phyloP scores from a whole-genome alignment of 2,797 vertebrate species.

The Lacerta agilis region DNA sequence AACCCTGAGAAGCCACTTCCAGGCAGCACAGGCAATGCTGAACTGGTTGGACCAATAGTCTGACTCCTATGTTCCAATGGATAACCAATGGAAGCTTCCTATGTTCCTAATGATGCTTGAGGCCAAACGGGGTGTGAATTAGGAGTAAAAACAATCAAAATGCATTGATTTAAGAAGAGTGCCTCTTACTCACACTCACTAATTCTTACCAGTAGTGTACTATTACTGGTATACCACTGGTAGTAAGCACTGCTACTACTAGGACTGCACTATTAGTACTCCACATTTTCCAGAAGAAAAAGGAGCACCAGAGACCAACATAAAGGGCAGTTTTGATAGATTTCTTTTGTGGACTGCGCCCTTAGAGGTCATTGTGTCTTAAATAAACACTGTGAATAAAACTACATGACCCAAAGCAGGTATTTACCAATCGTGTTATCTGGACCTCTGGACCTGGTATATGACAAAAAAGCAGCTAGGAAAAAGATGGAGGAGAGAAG shows the following conservation, averaged over 20 bases:
- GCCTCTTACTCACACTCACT: background rate
- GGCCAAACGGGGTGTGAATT: background rate
- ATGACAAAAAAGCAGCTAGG: constrained; percentile 93
- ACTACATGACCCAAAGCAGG: background rate
- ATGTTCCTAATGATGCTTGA: background rate
- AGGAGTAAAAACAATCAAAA: background rate
- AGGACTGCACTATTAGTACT: background rate
- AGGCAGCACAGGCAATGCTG: too few relatives aligned
- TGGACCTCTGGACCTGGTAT: constrained; percentile 92
- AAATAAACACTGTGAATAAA: background rate
- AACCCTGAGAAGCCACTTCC: too few relatives aligned
- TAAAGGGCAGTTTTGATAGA: too few relatives aligned
- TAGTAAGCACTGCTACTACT: too few relatives aligned
- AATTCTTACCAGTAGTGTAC: background rate
- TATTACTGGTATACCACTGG: too few relatives aligned
- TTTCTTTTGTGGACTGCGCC: too few relatives aligned
- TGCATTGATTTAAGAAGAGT: background rate
- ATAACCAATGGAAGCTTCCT: too few relatives aligned
- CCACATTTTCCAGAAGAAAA: background rate
- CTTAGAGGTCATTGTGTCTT: background rate
- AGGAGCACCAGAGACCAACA: background rate
- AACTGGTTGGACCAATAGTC: too few relatives aligned
- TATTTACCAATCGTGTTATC: constrained; percentile 92
- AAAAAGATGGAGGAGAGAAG: constrained; percentile 98
- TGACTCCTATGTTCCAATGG: too few relatives aligned